Conservation (phyloP, 2,888 invertebrate genomes). For the Homarus gammarus region DNA sequence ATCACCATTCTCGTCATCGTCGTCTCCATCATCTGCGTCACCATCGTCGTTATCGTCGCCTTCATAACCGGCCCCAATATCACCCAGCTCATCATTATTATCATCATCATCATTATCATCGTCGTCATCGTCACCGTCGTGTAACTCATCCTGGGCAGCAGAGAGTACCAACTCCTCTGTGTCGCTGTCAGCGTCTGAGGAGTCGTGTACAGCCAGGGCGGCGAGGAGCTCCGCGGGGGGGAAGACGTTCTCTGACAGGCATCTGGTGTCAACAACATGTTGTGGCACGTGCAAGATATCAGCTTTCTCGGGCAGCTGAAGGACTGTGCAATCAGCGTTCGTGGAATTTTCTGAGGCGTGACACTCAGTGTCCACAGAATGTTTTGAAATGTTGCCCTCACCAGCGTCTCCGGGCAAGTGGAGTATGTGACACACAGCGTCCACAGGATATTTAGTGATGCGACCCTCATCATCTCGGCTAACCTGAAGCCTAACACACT, state of each 20-base stretch:
- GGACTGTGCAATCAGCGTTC: not conserved
- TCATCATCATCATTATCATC: slow-evolving; percentile 17
- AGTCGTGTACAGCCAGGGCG: not conserved
- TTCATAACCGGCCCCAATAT: slow-evolving; percentile 3
- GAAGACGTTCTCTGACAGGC: not conserved
- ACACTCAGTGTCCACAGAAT: no score
- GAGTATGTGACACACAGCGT: not conserved
- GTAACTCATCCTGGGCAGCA: not conserved
- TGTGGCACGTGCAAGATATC: not conserved
- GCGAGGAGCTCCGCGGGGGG: slow-evolving; percentile 2
- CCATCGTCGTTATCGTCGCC: not conserved
- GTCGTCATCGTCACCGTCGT: slow-evolving; percentile 10
- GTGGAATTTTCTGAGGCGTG: no score
- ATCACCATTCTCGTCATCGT: not conserved
- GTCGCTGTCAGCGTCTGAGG: slow-evolving; percentile 18
- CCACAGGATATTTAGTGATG: not conserved
- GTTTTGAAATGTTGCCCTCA: not conserved
- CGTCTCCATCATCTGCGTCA: slow-evolving; percentile 3
- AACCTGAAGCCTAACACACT: not conserved
- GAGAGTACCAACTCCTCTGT: not conserved
- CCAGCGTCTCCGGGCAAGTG: not conserved
- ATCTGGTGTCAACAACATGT: not conserved
- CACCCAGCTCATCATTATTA: not conserved
- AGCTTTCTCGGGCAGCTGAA: not conserved
- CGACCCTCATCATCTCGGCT: not conserved